Evolutionary conservation across 2,888 invertebrate species (phyloP), one percentile per base, ranked within the genome.

Genomic region (Girardia tigrina): DNA sequence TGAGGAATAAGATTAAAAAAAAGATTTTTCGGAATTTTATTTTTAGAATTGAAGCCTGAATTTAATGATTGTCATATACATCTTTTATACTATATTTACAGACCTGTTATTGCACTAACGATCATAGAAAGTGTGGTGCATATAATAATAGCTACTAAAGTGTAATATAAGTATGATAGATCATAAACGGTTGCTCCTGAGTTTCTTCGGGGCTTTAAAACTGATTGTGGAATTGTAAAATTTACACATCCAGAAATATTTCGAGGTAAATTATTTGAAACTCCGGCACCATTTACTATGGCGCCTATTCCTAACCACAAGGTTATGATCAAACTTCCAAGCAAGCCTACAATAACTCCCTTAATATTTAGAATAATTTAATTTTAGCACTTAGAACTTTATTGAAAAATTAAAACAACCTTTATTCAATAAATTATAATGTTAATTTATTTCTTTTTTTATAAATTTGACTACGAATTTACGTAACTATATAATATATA

Each of bases 271-370:
- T 23, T n/a, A 56, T 56, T 4, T 16, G 56, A 56, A 12, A n/a
- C n/a, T n/a, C 56, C 56, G 4, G 56, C n/a, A n/a, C 56, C 56
- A 8, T n/a, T 56, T 12, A 74, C n/a, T 16, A 78, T 70, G 42
- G 29, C 42, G 12, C 78, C 78, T 2, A 78, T 28, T 42, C 29
- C 42, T 4, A 78, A 20, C 78, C 78, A 78, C 12, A 78, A 73
- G 12, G 75, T 26, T 4, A 78, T 29, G 0, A 73, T 16, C 16
- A 78, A 72, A n/a, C 77, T 77, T 14, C 28, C 72, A 16, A 78
- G 0, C 28, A 78, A 42, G 28, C 78, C 78, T 6, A 14, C 16
- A 8, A 77, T 76, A 6, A 77, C 77, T 12, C 78, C 78, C 78
- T 78, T 16, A 16, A 70, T n/a, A n/a, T n/a, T n/a, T n/a, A n/a